phyloP scores from a whole-genome alignment of 2,888 invertebrate genomes.

The Nineta flava region DNA sequence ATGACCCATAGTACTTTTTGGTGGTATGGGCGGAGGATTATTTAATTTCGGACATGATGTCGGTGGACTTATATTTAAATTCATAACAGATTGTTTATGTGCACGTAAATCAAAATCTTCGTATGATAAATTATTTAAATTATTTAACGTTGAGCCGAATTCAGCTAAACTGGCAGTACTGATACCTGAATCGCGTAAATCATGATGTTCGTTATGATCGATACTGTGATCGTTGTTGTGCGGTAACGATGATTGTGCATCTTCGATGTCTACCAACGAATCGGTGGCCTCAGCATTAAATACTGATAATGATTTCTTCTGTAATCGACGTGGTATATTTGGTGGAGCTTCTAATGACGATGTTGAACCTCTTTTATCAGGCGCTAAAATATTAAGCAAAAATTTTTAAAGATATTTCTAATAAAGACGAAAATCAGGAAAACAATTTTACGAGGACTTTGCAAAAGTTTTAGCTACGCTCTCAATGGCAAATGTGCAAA shows the following conservation, averaged over 20 bases:
- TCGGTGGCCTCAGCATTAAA: slow-evolving; percentile 24
- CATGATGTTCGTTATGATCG: slow-evolving; percentile 21
- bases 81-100: slow-evolving; percentile 24
- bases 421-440: not conserved
- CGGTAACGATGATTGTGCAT: slow-evolving; percentile 21
- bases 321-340: slow-evolving; percentile 27
- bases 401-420: not conserved
- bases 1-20: slow-evolving; percentile 18
- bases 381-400: slow-evolving; percentile 24
- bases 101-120: slow-evolving; percentile 26
- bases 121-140: slow-evolving; percentile 27
- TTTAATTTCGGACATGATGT: slow-evolving; percentile 20
- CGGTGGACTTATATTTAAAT: slow-evolving; percentile 22
- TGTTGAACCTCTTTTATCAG: slow-evolving; percentile 34
- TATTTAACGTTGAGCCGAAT: slow-evolving; percentile 22
- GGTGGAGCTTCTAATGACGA: slow-evolving; percentile 26
- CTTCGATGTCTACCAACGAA: slow-evolving; percentile 29
- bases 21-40: slow-evolving; percentile 26
- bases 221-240: slow-evolving; percentile 14
- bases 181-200: slow-evolving; percentile 38
- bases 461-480: no score
- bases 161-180: slow-evolving; percentile 27
- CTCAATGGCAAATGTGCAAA: no score
- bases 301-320: slow-evolving; percentile 30
- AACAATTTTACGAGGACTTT: no score